A percentile compares a stretch with the other conserved stretches of the same genome.
Evolutionary conservation across 1,140 invertebrate genomes (phyloP).

Genomic region (Gryllus bimaculatus): DNA sequence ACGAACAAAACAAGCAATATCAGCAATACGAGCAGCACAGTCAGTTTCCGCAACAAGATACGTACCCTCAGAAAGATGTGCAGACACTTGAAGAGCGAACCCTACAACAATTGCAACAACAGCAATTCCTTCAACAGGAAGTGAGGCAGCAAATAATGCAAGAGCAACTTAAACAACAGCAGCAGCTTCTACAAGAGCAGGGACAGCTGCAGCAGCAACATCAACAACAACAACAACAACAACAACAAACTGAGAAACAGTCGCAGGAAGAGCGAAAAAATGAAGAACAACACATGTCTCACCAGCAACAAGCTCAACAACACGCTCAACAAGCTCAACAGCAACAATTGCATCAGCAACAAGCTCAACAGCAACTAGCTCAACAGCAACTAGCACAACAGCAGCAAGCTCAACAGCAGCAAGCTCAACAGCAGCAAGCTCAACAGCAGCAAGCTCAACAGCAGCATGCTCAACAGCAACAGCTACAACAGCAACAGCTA

Average conservation of each 20-base stretch:
- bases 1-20: background rate
- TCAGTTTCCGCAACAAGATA: background rate
- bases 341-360: background rate
- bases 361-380: background rate
- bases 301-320: background rate
- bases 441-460: background rate
- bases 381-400: background rate
- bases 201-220: background rate
- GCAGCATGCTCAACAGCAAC: background rate
- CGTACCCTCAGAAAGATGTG: background rate
- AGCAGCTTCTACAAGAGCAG: background rate
- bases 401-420: background rate
- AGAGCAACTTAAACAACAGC: background rate
- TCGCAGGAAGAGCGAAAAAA: background rate
- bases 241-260: background rate
- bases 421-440: background rate
- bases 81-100: background rate
- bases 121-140: background rate
- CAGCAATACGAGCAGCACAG: background rate
- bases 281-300: background rate
- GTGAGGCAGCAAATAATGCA: background rate
- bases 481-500: background rate
- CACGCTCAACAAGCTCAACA: background rate
- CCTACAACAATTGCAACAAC: background rate
- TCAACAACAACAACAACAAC: background rate